Evolutionary conservation across 2,888 invertebrate genomes (phyloP), one percentile per base, ranked within the genome.

Genomic region (Uloborus plumipes): DNA sequence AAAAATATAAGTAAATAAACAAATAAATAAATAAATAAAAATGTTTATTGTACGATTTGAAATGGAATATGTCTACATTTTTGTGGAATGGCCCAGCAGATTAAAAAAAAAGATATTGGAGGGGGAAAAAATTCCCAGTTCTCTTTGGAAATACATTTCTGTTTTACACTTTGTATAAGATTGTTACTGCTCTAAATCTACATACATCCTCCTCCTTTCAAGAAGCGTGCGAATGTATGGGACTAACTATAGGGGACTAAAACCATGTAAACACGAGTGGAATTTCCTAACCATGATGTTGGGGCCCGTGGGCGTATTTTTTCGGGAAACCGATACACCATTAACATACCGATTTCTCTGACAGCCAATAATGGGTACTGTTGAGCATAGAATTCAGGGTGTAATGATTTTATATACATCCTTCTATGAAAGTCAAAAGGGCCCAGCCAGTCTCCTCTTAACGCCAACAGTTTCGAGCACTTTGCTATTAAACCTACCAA

Each of bases 401-500:
- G 67, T 67, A 67, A 67, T 53, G 53, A 53, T 81, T 81, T 75
- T 59, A 64, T 75, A 75, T 75, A 66, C 69, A 79, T 72, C 64
- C 74, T 74, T 80, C 66, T 67, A 18, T 55, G 61, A 73, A 79
- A 51, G 58, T 58, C 67, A 71, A 65, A 64, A 65, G 50, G 20
- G 64, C 55, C 67, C 55, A 51, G 58, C 59, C 58, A 31, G 51
- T 58, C 61, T 26, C 53, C 67, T 50, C 67, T 61, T 59, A 62
- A 67, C 62, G 61, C 73, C 73, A 64, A 77, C 71, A 71, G 58
- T 65, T 78, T 70, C 50, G 58, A 66, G 58, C 65, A 72, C 61
- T 72, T 65, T 74, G 73, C 80, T 62, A 80, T 81, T 81, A 81
- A 81, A 81, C 75, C 81, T 75, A 65, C 81, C 81, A 81, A 81